Base-by-base conservation (phyloP, 1,140 invertebrate species). In the Sycobia sp. region DNA sequence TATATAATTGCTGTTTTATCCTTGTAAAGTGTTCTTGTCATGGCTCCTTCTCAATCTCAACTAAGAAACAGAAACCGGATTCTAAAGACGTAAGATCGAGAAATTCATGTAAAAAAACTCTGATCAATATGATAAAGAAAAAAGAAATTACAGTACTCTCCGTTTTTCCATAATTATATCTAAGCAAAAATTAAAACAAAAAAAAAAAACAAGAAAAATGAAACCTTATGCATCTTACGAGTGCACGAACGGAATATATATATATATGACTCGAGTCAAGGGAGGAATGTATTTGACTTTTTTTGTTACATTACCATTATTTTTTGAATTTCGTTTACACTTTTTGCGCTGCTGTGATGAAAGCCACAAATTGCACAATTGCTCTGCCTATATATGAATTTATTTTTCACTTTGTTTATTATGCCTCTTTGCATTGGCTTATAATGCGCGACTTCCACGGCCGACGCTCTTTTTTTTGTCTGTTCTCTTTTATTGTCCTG, bases 311-410 rank as follows among this genome's bases (percentile, higher is more conserved):
- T 46, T 54, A 13, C 43, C 25, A 38, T 62, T 62, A 56, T 59
- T 63, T 55, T 62, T 67, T 67, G 66, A 67, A 67, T 67, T 67
- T 67, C 66, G 66, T 67, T 67, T 41, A 63, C 66, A 67, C 66
- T 63, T 66, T n/a, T 63, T 58, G 55, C 38, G 54, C 61, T 57
- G 46, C 53, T 57, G 61, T 43, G 23, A 39, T 56, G 0, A 55
- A 44, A 27, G 49, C 38, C 49, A 54, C 59, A 18, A 20, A n/a
- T 49, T n/a, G 27, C 47, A 29, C 8, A 51, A 34, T 16, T 49
- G 27, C 11, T 29, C 49, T n/a, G 27, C 18, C 11, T 36, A 58
- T 32, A 59, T 8, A 38, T 50, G 10, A 8, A 13, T 59, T 23
- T 50, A 27, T 39, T 8, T 27, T 36, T 50, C 50, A 0, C 34